These are phyloP conservation scores for Melanotaenia trifasciata DNA, from an alignment of 2,797 vertebrate species.

Conservation along the genomic window DNA sequence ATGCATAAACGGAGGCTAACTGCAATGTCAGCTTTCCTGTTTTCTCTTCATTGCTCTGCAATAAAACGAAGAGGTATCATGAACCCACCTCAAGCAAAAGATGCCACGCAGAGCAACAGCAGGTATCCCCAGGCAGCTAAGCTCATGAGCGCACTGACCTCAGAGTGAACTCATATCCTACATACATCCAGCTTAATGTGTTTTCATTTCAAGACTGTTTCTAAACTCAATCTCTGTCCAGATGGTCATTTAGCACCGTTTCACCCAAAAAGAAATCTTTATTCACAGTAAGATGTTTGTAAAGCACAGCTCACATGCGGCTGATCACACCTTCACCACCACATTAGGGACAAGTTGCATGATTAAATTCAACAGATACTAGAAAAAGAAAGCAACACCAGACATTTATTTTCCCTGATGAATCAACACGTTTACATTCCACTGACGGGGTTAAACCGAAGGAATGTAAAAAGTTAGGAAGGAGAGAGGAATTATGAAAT, in stretches of 20 bases:
- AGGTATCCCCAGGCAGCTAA: slow-evolving; percentile 2
- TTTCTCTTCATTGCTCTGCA: not conserved
- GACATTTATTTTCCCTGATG: no score
- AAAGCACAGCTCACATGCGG: not conserved
- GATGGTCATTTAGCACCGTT: not conserved
- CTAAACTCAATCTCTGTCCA: not conserved
- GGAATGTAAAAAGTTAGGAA: no score
- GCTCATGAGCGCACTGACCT: not conserved
- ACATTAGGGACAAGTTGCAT: no score
- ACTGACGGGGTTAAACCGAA: no score
- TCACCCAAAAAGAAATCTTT: not conserved
- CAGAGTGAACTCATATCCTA: slow-evolving; percentile 3
- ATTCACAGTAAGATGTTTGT: not conserved
- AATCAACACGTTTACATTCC: no score
- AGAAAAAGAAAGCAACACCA: no score
- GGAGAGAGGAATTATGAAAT: no score
- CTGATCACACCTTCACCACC: no score
- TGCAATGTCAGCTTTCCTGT: not conserved
- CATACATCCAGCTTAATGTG: not conserved
- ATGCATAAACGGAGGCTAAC: not conserved
- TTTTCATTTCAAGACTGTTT: not conserved
- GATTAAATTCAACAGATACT: no score
- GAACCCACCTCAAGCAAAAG: not conserved
- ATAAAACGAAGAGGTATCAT: not conserved
- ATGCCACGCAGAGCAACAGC: not conserved